phyloP scores from a whole-genome alignment of 1,140 invertebrate species.

The Nautilus pompilius region DNA sequence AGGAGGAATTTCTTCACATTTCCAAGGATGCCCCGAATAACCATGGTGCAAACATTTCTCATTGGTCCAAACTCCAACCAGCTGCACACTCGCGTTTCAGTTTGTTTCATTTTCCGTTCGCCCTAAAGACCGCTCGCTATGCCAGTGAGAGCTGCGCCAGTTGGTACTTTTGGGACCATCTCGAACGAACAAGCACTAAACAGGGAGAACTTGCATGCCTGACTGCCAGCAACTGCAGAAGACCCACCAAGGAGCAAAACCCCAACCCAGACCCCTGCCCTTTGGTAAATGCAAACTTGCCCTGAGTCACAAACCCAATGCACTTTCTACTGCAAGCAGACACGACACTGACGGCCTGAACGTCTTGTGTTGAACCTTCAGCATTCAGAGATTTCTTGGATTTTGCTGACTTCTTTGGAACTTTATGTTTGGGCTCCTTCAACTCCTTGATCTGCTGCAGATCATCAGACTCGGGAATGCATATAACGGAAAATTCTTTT shows the following conservation, averaged over 20 bases:
- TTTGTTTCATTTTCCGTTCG: too few relatives aligned
- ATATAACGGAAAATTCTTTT: conserved; percentile 35
- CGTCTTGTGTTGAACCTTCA: conserved; percentile 37
- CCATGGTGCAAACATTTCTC: too few relatives aligned
- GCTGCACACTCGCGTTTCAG: too few relatives aligned
- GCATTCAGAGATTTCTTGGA: conserved; percentile 59
- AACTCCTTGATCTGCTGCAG: conserved; percentile 56
- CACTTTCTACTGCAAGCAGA: conserved; percentile 20
- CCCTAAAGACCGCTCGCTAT: too few relatives aligned
- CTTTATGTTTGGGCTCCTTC: conserved; percentile 61
- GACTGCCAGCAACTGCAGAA: conserved; percentile 17
- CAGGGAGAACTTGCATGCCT: too few relatives aligned
- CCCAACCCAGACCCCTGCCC: conserved; percentile 39
- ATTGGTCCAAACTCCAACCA: too few relatives aligned
- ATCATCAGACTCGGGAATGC: conserved; percentile 61
- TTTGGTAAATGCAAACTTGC: conserved; percentile 65
- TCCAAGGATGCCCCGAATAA: too few relatives aligned
- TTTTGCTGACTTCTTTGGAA: conserved; percentile 61
- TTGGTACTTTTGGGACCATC: too few relatives aligned
- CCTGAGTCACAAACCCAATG: conserved; percentile 71
- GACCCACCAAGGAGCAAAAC: conserved; percentile 31
- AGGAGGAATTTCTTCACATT: too few relatives aligned
- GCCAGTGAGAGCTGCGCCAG: too few relatives aligned
- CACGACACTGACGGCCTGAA: conserved; percentile 35
- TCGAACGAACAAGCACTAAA: too few relatives aligned